Percentiles rank a stretch among this genome's conserved stretches.
Evolutionary conservation across 2,113 vertebrate genomes (phyloP).

Genomic region (Brachionichthys hirsutus): DNA sequence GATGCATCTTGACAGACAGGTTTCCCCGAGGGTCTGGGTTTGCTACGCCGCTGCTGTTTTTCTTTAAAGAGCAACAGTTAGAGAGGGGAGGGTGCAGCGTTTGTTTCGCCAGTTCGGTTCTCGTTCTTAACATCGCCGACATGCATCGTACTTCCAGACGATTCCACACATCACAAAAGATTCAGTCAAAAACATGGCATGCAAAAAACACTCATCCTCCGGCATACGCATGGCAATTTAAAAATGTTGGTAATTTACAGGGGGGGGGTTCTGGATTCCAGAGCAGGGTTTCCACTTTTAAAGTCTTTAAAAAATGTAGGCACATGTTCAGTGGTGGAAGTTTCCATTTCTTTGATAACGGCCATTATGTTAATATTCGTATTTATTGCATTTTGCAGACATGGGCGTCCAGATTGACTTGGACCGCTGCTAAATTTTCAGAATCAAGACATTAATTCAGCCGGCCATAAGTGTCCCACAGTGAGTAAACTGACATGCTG

Average conservation of each 20-base stretch:
- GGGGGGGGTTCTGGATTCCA: neutral
- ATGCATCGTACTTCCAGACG: constrained; percentile 21
- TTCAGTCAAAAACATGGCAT: constrained; percentile 13
- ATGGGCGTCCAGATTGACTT: neutral
- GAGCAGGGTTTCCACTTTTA: constrained; percentile 13
- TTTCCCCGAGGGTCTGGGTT: constrained; percentile 32
- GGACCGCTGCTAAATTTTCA: constrained; percentile 15
- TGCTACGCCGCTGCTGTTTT: constrained; percentile 38
- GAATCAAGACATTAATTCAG: constrained; percentile 27
- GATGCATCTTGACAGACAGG: constrained; percentile 59
- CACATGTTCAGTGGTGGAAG: constrained; percentile 8
- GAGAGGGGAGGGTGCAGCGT: constrained; percentile 29
- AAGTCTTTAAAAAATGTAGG: constrained; percentile 1
- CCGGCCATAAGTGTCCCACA: constrained; percentile 1
- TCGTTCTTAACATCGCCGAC: constrained; percentile 45
- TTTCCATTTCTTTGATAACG: neutral
- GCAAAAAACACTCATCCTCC: constrained; percentile 7
- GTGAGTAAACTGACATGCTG: constrained; percentile 6
- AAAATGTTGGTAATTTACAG: neutral
- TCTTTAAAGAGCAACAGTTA: constrained; percentile 12
- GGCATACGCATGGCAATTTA: neutral
- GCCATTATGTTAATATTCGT: constrained; percentile 14
- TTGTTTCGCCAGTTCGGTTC: constrained; percentile 49
- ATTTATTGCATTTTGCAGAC: constrained; percentile 16
- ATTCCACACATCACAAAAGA: constrained; percentile 36